These are phyloP conservation scores for Microdon myrmicae DNA, from an alignment of 2,888 invertebrate genomes.

Conservation along the genomic window DNA sequence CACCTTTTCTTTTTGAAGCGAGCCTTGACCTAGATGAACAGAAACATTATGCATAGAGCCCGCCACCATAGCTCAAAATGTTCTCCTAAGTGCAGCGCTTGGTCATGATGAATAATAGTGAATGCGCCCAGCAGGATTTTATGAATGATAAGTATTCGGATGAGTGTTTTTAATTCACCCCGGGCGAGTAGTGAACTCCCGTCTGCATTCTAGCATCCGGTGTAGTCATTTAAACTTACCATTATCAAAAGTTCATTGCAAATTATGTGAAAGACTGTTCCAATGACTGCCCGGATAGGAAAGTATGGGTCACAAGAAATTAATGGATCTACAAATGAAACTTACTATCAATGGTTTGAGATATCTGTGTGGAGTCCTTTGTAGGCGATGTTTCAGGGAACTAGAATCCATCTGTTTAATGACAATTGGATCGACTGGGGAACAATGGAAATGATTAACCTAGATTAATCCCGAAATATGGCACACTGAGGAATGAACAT, in stretches of 20 bases:
- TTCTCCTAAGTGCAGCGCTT: slow-evolving; percentile 28
- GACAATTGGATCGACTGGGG: slow-evolving; percentile 36
- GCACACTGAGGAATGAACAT: slow-evolving; percentile 40
- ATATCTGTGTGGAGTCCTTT: slow-evolving; percentile 31
- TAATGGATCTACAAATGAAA: slow-evolving; percentile 8
- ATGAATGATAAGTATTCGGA: background rate
- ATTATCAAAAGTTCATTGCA: slow-evolving; percentile 15
- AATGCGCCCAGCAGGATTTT: background rate
- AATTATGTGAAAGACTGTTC: slow-evolving; percentile 18
- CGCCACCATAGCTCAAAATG: slow-evolving; percentile 23
- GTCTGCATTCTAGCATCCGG: no score
- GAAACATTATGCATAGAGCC: slow-evolving; percentile 27
- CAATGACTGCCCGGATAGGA: no score
- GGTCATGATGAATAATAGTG: slow-evolving; percentile 36
- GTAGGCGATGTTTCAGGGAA: slow-evolving; percentile 14
- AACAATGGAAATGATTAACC: slow-evolving; percentile 46
- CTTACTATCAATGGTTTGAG: slow-evolving; percentile 9
- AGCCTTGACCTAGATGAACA: slow-evolving; percentile 42
- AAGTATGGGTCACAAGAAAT: slow-evolving; percentile 4
- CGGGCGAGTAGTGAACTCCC: no score
- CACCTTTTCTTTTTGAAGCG: slow-evolving; percentile 32
- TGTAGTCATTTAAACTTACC: no score
- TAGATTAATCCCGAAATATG: slow-evolving; percentile 39
- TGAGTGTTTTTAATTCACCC: slow-evolving; percentile 3
- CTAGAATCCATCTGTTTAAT: slow-evolving; percentile 35